Percentiles rank a stretch among this genome's conserved stretches.
Evolutionary conservation across 2,113 vertebrate genomes (phyloP).

Genomic region (Scomber japonicus): DNA sequence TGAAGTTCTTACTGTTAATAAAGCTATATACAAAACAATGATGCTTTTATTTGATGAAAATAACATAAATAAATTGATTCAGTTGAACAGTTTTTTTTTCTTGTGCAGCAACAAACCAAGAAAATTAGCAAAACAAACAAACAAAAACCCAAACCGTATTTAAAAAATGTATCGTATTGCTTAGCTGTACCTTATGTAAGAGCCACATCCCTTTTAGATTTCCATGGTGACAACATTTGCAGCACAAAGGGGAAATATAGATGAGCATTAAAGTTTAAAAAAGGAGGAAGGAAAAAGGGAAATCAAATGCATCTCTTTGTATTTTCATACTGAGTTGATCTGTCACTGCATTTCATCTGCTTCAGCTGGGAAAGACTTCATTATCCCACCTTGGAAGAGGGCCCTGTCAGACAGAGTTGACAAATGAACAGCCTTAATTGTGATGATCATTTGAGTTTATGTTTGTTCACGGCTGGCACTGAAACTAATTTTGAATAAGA

Average conservation of each 20-base stretch:
- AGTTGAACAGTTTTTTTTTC: no score
- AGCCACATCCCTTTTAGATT: conserved; percentile 5
- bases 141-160: neutral
- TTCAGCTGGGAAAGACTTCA: conserved; percentile 30
- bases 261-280: neutral
- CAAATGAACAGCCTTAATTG: conserved; percentile 68
- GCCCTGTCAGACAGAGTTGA: conserved; percentile 45
- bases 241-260: neutral
- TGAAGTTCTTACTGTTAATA: no score
- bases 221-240: neutral
- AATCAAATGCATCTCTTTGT: neutral
- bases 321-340: neutral
- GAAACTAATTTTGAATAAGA: conserved; percentile 56
- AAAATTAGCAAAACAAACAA: neutral
- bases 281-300: neutral
- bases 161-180: neutral
- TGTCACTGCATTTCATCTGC: conserved; percentile 27
- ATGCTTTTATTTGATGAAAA: no score
- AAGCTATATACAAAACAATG: no score
- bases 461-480: conserved; percentile 56
- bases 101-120: conserved; percentile 2
- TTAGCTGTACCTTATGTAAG: neutral
- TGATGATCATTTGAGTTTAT: conserved; percentile 62
- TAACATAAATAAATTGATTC: no score
- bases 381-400: conserved; percentile 47